Percentiles rank a stretch among this genome's conserved stretches.
Conservation (phyloP, 2,113 vertebrate genomes). For the Oplegnathus fasciatus region DNA sequence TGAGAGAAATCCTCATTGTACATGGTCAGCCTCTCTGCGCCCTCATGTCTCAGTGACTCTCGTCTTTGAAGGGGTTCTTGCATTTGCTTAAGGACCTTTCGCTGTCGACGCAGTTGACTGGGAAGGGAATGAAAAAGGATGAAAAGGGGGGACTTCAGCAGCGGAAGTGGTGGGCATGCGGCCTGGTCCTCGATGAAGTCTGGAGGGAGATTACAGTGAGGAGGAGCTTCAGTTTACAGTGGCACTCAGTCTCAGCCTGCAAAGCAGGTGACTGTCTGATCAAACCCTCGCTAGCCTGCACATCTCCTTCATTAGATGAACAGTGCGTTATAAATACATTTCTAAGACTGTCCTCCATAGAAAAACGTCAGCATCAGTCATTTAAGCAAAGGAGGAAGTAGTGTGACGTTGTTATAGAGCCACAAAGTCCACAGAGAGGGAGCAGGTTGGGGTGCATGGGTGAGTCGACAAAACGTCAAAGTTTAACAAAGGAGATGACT, state of each 20-base stretch:
- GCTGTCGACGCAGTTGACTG: background rate
- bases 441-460: background rate
- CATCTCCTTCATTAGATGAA: background rate
- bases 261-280: constrained; percentile 18
- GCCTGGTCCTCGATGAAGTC: constrained; percentile 21
- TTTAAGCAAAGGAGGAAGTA: too few relatives aligned
- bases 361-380: background rate
- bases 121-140: constrained; percentile 21
- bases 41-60: constrained; percentile 24
- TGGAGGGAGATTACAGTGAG: constrained; percentile 35
- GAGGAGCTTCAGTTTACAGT: constrained; percentile 10
- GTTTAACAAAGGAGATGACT: background rate
- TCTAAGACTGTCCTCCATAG: background rate
- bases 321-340: background rate
- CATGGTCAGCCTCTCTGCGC: background rate
- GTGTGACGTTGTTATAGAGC: background rate
- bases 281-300: background rate
- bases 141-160: background rate
- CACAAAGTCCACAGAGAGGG: background rate
- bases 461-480: background rate
- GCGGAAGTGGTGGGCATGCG: constrained; percentile 33
- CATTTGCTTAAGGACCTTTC: constrained; percentile 21
- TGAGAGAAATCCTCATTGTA: constrained; percentile 1
- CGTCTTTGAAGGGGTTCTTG: constrained; percentile 19
- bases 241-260: constrained; percentile 14